Base-by-base conservation (phyloP, 1,140 invertebrate species). In the Penaeus chinensis region DNA sequence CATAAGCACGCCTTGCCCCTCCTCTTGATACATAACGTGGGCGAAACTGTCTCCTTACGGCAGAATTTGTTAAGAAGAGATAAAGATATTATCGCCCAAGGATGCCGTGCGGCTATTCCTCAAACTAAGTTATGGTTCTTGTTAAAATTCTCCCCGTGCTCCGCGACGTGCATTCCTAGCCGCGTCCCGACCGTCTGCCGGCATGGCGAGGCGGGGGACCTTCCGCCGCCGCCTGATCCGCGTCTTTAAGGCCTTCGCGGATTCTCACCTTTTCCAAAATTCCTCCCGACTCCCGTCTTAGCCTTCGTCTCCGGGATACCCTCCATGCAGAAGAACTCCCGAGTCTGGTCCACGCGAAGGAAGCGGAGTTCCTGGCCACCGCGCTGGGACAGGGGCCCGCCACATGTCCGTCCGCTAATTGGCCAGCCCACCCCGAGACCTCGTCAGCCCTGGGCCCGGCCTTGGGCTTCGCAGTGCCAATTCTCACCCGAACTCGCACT, bases 361-460 rank as follows among this genome's bases (percentile, higher is more conserved):
- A 81, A 86, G 84, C 27, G 63, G 32, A 27, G 32, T 19, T 71
- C 63, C 42, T n/a, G 62, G 22, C 3, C 24, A 32, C 3, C 24
- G 24, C 61, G 32, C 69, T 24, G 61, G 84, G 63, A 86, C 60
- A 24, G 22, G 10, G 62, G 60, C 24, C 60, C 24, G 63, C 84
- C 84, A 81, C 84, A 86, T 86, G 84, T 86, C 74, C 76, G 24
- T n/a, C 71, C 66, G 84, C 84, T 86, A 86, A 86, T 86, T 86
- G 77, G 84, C 37, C 84, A 78, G 78, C 77, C 84, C 84, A 81
- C 84, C 84, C 84, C 61, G 27, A n/a, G 61, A 32, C 69, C 61
- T 27, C 84, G 77, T 81, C 84, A 86, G 77, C 63, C 81, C 42
- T 37, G 60, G 77, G 20, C 78, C 76, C 22, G 77, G 84, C 60